These are phyloP conservation scores for Drosophila birchii DNA, from an alignment of 2,888 invertebrate species.

Conservation along the genomic window DNA sequence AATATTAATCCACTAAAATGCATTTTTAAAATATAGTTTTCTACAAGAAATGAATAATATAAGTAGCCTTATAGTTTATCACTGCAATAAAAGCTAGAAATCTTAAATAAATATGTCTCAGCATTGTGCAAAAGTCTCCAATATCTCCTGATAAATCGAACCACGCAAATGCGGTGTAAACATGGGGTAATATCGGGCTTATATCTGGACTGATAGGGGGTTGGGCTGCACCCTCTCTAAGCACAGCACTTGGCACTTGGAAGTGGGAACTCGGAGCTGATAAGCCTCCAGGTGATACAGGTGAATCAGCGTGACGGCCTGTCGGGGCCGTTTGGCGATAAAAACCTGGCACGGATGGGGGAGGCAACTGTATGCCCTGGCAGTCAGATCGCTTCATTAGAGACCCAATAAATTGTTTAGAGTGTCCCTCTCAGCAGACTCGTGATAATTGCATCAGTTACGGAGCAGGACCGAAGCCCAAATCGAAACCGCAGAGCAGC, in stretches of 20 bases:
- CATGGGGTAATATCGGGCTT: slow-evolving; percentile 37
- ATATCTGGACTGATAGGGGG: slow-evolving; percentile 32
- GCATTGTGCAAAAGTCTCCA: neutral
- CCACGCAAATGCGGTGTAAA: slow-evolving; percentile 31
- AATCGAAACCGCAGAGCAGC: slow-evolving; percentile 2
- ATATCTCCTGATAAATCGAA: slow-evolving; percentile 22
- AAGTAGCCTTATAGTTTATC: too few relatives aligned
- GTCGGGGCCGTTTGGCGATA: slow-evolving; percentile 39
- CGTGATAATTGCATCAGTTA: slow-evolving; percentile 43
- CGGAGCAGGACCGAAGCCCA: slow-evolving; percentile 11
- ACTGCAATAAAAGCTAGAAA: neutral
- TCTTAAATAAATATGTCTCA: neutral
- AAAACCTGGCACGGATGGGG: slow-evolving; percentile 4
- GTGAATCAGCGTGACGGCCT: slow-evolving; percentile 68
- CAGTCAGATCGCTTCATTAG: slow-evolving; percentile 38
- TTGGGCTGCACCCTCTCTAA: slow-evolving; percentile 44
- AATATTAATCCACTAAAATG: neutral
- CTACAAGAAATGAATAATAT: neutral
- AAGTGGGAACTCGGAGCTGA: slow-evolving; percentile 52
- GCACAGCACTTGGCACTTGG: slow-evolving; percentile 51
- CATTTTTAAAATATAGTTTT: neutral
- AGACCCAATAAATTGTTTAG: slow-evolving; percentile 37
- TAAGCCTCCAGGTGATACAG: slow-evolving; percentile 51
- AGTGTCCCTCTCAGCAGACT: slow-evolving; percentile 20
- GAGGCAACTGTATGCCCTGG: slow-evolving; percentile 7